Conservation (phyloP, 2,113 vertebrate genomes). For the Cacatua alba region DNA sequence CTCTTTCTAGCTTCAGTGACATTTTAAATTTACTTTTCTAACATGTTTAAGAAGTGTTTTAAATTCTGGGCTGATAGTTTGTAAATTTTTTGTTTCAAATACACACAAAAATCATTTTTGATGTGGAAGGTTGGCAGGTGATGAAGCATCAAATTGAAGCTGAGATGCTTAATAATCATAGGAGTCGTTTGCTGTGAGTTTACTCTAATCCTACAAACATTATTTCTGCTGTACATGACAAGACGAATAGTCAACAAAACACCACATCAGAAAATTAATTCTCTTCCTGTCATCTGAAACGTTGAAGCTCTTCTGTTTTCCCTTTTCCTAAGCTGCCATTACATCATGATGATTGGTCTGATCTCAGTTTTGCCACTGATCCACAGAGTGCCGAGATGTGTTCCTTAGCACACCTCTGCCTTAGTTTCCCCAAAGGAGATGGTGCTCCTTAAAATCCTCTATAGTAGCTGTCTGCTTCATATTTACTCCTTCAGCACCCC, state of each 20-base stretch:
- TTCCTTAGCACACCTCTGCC: not conserved
- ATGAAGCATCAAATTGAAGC: slow-evolving; percentile 52
- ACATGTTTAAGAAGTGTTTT: slow-evolving; percentile 42
- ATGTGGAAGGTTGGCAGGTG: slow-evolving; percentile 48
- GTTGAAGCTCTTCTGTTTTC: slow-evolving; percentile 9
- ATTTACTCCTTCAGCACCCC: not conserved
- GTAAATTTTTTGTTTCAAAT: slow-evolving; percentile 71
- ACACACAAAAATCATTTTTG: slow-evolving; percentile 39
- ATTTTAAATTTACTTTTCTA: slow-evolving; percentile 66
- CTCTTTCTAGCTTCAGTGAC: slow-evolving; percentile 45
- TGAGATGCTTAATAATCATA: slow-evolving; percentile 47
- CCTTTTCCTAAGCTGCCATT: not conserved
- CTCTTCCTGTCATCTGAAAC: slow-evolving; percentile 9
- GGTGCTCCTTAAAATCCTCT: not conserved
- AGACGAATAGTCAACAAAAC: slow-evolving; percentile 53
- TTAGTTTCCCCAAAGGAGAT: not conserved
- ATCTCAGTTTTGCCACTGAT: not conserved
- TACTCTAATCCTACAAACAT: slow-evolving; percentile 36
- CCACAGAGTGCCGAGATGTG: not conserved
- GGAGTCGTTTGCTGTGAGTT: slow-evolving; percentile 31
- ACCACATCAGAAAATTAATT: slow-evolving; percentile 53
- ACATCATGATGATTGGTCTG: not conserved
- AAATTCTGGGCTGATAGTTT: slow-evolving; percentile 56
- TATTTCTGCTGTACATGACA: slow-evolving; percentile 61
- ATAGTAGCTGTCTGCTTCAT: not conserved